Conservation (phyloP, 2,888 invertebrate genomes). For the Homarus gammarus region DNA sequence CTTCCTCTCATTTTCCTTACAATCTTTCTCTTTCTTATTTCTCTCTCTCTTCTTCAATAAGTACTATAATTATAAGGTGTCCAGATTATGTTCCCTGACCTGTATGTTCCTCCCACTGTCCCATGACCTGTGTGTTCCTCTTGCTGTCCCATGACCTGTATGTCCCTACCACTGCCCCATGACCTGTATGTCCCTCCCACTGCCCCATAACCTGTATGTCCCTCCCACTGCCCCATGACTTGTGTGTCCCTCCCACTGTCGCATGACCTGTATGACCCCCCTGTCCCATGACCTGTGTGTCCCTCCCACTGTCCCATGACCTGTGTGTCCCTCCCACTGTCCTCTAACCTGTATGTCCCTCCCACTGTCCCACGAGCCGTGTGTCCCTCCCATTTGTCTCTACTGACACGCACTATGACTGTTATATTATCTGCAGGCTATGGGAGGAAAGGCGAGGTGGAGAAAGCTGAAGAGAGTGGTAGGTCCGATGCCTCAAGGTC, state of each 20-base stretch:
- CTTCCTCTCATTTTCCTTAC: too few relatives aligned
- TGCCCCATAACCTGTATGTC: neutral
- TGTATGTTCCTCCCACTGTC: neutral
- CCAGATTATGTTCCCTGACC: neutral
- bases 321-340: neutral
- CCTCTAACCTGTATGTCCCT: neutral
- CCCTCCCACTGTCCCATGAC: neutral
- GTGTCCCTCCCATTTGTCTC: neutral
- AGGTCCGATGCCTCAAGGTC: constrained; percentile 22
- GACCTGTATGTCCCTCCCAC: too few relatives aligned
- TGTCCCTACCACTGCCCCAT: neutral
- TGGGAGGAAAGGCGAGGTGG: constrained; percentile 60
- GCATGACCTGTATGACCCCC: too few relatives aligned
- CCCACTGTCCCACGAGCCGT: too few relatives aligned
- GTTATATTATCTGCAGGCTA: neutral
- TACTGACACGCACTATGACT: neutral
- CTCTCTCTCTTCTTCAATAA: too few relatives aligned
- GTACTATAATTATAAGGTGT: too few relatives aligned
- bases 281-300: neutral
- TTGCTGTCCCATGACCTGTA: neutral
- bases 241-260: neutral
- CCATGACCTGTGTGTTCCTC: neutral
- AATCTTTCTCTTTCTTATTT: too few relatives aligned
- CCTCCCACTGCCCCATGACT: neutral
- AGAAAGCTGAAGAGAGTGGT: constrained; percentile 55